These are phyloP conservation scores for Podiceps cristatus DNA, from an alignment of 2,113 vertebrate species.

Conservation along the genomic window DNA sequence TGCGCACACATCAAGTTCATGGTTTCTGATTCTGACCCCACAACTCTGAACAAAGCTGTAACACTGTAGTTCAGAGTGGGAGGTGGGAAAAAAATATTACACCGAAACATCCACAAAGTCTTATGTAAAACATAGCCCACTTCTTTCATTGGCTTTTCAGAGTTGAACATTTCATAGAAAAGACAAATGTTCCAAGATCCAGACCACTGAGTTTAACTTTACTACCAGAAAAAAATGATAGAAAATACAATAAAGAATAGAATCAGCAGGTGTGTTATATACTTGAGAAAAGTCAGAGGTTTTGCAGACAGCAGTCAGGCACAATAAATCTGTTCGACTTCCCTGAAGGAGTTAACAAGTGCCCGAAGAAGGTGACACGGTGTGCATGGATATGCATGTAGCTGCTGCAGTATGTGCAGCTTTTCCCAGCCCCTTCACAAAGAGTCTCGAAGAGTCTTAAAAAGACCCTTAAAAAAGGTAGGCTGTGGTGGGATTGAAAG, in stretches of 20 bases:
- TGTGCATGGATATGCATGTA: not conserved
- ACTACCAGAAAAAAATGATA: not conserved
- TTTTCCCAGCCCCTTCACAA: not conserved
- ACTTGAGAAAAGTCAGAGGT: not conserved
- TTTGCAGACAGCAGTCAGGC: not conserved
- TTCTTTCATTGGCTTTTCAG: not conserved
- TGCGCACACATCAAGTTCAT: too few relatives aligned
- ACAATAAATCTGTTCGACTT: not conserved
- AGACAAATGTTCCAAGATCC: not conserved
- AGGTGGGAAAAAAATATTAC: not conserved
- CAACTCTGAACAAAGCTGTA: not conserved
- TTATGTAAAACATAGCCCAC: not conserved
- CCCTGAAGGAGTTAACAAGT: not conserved
- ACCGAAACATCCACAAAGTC: not conserved
- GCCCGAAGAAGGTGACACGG: not conserved
- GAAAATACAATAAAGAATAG: not conserved
- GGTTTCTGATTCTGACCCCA: not conserved
- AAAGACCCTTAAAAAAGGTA: not conserved
- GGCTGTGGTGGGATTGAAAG: not conserved
- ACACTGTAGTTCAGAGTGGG: rapidly evolving
- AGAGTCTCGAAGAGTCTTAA: not conserved
- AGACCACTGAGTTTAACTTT: not conserved
- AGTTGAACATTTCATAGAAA: not conserved
- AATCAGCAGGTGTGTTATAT: not conserved
- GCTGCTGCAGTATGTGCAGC: too few relatives aligned